Percentiles rank a stretch among this genome's conserved stretches.
phyloP scores from a whole-genome alignment of 2,113 vertebrate genomes.

The Brienomyrus brachyistius region DNA sequence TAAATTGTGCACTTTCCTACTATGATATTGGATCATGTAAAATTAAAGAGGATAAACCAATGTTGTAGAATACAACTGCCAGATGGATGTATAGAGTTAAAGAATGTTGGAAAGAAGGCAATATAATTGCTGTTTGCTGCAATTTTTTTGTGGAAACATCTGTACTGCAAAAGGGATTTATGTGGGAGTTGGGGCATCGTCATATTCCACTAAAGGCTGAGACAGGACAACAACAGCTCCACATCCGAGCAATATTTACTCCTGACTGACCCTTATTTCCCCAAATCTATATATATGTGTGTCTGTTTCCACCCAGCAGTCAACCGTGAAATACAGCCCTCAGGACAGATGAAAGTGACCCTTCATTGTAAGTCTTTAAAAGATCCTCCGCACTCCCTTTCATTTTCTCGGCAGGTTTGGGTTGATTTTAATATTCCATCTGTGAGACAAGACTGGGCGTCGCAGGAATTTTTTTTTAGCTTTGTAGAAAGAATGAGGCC shows the following conservation, averaged over 20 bases:
- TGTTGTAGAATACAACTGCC: neutral
- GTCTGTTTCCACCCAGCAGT: neutral
- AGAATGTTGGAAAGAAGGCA: neutral
- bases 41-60: neutral
- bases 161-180: neutral
- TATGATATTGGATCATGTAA: neutral
- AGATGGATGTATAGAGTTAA: neutral
- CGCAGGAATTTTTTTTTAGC: neutral
- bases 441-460: neutral
- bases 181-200: neutral
- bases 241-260: neutral
- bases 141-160: neutral
- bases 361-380: neutral
- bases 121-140: neutral
- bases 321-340: neutral
- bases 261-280: neutral
- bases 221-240: neutral
- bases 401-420: neutral
- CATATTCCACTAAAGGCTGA: neutral
- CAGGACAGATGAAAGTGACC: neutral
- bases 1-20: neutral
- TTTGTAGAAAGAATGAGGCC: neutral
- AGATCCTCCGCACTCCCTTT: neutral
- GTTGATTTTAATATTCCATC: neutral
- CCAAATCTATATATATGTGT: neutral